phyloP scores from a whole-genome alignment of 53 echinoderm and acorn worm species.

The Echinometra lucunter region DNA sequence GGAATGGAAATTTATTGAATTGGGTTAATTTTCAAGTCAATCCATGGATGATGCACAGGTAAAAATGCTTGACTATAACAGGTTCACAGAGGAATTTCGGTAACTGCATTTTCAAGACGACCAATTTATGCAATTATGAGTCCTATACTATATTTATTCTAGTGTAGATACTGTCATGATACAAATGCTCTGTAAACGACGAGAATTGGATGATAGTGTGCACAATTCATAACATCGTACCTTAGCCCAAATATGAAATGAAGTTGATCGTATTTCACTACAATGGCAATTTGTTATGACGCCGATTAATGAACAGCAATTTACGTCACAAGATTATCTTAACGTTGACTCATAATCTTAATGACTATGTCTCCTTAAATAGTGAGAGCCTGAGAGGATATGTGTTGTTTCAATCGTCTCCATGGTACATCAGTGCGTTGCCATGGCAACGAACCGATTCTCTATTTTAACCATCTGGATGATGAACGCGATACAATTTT shows the following conservation, averaged over 20 bases:
- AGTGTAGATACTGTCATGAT: no score
- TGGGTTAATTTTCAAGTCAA: no score
- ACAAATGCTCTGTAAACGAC: no score
- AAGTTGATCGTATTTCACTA: background rate
- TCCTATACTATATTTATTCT: no score
- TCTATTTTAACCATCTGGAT: slow-evolving; percentile 25
- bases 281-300: slow-evolving; percentile 24
- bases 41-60: no score
- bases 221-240: background rate
- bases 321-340: slow-evolving; percentile 50
- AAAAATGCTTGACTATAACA: no score
- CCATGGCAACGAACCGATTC: background rate
- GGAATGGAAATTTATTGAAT: no score
- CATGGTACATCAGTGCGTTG: slow-evolving; percentile 4
- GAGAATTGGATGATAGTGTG: background rate
- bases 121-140: no score
- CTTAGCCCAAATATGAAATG: background rate
- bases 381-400: background rate
- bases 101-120: no score
- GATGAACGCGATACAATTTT: background rate
- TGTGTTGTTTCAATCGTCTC: background rate
- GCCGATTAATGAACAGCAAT: slow-evolving; percentile 20
- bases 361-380: background rate
- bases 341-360: background rate
- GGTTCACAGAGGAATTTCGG: no score